Evolutionary conservation across 2,797 vertebrate species (phyloP).

Genomic region (Microhierax caerulescens): DNA sequence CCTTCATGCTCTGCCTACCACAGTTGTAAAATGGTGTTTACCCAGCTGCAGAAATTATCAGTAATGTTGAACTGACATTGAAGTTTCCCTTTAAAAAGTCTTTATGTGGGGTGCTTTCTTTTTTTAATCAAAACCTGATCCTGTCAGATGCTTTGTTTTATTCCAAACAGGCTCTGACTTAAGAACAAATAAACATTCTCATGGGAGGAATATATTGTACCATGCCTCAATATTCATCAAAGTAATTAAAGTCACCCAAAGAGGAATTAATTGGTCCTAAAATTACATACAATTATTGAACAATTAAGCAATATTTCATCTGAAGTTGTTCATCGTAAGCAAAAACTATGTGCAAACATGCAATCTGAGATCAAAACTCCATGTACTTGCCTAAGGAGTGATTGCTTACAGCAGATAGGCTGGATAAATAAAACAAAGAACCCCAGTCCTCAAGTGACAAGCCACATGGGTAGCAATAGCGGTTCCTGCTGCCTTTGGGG

Average conservation of each 20-base stretch:
- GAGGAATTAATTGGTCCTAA: neutral
- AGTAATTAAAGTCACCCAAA: neutral
- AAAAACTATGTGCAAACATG: neutral
- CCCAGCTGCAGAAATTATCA: neutral
- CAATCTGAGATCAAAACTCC: neutral
- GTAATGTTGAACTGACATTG: neutral
- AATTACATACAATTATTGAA: neutral
- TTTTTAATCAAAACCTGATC: neutral
- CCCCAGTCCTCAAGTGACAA: neutral
- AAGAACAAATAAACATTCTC: neutral
- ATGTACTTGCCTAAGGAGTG: neutral
- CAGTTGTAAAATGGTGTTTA: neutral
- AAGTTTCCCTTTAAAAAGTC: neutral
- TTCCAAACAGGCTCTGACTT: neutral
- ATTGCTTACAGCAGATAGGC: neutral
- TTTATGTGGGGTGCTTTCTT: neutral
- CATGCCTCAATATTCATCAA: neutral
- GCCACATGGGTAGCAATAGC: neutral
- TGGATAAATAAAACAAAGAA: neutral
- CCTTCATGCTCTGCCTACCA: neutral
- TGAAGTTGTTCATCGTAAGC: neutral
- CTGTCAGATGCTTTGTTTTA: neutral
- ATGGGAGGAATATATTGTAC: neutral
- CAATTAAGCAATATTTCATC: neutral
- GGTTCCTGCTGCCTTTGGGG: neutral